Evolutionary conservation across 2,888 invertebrate species (phyloP).

Genomic region (Ditula angustiorana): DNA sequence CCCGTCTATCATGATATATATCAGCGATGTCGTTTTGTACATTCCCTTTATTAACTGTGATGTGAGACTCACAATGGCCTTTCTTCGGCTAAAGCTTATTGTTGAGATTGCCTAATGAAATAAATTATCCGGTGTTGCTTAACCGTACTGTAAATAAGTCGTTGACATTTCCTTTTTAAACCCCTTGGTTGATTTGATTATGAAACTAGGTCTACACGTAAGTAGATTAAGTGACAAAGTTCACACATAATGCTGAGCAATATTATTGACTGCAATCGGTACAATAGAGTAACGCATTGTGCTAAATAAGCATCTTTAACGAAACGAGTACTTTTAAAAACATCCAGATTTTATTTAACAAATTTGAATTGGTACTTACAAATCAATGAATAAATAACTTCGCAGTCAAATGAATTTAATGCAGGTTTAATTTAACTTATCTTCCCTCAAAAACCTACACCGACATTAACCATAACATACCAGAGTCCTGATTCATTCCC

Average conservation of each 20-base stretch:
- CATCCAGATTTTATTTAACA: not conserved
- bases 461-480: slow-evolving; percentile 44
- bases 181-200: slow-evolving; percentile 25
- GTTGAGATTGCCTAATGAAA: slow-evolving; percentile 37
- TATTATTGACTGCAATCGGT: too few relatives aligned
- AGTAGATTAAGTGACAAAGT: not conserved
- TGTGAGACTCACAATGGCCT: slow-evolving; percentile 24
- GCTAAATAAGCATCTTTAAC: not conserved
- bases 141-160: slow-evolving; percentile 36
- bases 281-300: not conserved
- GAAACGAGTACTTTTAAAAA: not conserved
- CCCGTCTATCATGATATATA: slow-evolving; percentile 20
- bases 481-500: slow-evolving; percentile 63
- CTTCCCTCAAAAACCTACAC: not conserved
- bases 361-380: not conserved
- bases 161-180: slow-evolving; percentile 38
- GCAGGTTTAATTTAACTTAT: not conserved
- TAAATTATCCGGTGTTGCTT: slow-evolving; percentile 34
- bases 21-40: slow-evolving; percentile 15
- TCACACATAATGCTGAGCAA: not conserved
- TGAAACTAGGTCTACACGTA: not conserved
- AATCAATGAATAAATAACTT: not conserved
- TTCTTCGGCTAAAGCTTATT: slow-evolving; percentile 19
- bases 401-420: not conserved
- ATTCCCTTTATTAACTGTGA: slow-evolving; percentile 22